These are phyloP conservation scores for Balanococcus diminutus DNA, from an alignment of 2,888 invertebrate species.

Conservation along the genomic window DNA sequence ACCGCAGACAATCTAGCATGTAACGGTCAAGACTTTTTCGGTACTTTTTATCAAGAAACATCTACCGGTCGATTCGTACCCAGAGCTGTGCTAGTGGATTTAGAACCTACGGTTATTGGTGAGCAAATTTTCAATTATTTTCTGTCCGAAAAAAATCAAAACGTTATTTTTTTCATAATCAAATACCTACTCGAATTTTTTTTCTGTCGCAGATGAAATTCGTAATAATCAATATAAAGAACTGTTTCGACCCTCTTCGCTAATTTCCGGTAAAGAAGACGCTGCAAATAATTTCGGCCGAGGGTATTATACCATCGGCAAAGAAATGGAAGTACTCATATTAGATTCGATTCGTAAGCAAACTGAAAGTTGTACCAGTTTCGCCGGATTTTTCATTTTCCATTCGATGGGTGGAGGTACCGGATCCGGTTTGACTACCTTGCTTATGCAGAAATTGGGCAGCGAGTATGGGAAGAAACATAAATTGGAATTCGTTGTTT, in stretches of 20 bases:
- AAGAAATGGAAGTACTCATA: conserved; percentile 67
- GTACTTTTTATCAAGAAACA: conserved; percentile 64
- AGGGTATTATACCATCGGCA: conserved; percentile 71
- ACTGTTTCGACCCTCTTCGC: conserved; percentile 71
- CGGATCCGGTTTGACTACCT: conserved; percentile 70
- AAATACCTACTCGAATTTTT: background rate
- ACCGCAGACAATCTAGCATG: conserved; percentile 66
- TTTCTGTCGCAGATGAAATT: conserved; percentile 78
- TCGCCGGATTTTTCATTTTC: conserved; percentile 69
- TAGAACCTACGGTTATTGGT: conserved; percentile 70
- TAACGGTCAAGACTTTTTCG: conserved; percentile 62
- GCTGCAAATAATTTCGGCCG: conserved; percentile 73
- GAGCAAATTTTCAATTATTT: conserved; percentile 57
- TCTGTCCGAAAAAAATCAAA: no score
- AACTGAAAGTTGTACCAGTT: conserved; percentile 67
- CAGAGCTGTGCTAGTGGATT: conserved; percentile 67
- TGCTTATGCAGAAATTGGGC: conserved; percentile 70
- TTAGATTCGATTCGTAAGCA: conserved; percentile 66
- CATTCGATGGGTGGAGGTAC: conserved; percentile 70
- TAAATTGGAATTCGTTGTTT: conserved; percentile 71
- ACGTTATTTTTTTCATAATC: background rate
- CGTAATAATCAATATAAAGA: conserved; percentile 81
- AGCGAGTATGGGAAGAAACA: conserved; percentile 71
- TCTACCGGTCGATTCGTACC: conserved; percentile 69
- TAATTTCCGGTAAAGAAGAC: conserved; percentile 72